Base-by-base conservation (phyloP, 2,888 invertebrate species). In the Drosophila rellima region DNA sequence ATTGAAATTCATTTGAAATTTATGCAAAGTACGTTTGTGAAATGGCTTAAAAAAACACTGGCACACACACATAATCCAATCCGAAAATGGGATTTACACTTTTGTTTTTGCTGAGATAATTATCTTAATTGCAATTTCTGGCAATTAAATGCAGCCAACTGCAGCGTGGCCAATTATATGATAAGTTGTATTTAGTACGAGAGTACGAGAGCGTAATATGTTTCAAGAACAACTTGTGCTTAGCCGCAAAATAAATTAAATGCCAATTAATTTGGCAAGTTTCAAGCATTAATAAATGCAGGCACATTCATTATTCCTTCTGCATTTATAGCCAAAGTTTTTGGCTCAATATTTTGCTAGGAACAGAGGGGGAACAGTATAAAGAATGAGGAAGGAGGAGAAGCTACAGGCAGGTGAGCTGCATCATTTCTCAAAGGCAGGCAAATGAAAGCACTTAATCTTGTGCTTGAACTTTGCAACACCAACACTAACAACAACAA, bases 381-480 rank as follows among this genome's bases (percentile, higher is more conserved):
- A n/a, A n/a, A n/a, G n/a, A n/a, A n/a, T n/a, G 18, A 15, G 5
- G 4, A 29, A 18, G 11, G 15, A 29, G 6, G 2, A 2, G 54
- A 15, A 40, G 17, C 15, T 44, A 29, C 13, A 40, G 50, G 52
- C 50, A 60, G 44, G 47, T 42, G 44, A 59, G 78, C 71, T 88
- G 83, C 81, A 85, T 87, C 89, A 85, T 85, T 85, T 90, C 82
- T 89, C 89, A 87, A 81, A 77, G 75, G 83, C 62, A 90, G 81
- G 77, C 89, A 88, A 88, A 88, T 88, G 89, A 90, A 88, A 85
- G 90, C 81, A 85, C 88, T 88, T 89, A 89, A 90, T 90, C 90
- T 89, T 81, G 61, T 71, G 74, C 80, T 65, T 83, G 83, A 89
- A 83, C 88, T 90, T 86, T 83, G 83, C 70, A 68, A 51, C 69